Evolutionary conservation across 2,888 invertebrate genomes (phyloP).

Genomic region (Drosophila silvestris): DNA sequence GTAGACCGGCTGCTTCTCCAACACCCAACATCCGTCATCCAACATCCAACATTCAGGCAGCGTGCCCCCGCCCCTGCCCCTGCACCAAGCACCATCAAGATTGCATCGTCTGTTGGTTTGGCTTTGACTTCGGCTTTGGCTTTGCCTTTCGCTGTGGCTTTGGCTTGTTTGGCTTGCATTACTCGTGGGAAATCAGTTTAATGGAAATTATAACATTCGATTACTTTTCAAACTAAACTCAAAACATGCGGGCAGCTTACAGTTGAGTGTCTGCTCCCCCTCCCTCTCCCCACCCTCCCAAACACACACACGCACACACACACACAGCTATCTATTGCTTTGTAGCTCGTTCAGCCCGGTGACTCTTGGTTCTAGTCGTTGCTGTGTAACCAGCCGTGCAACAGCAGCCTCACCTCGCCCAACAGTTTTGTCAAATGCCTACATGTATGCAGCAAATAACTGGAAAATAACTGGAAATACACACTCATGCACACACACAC

Average conservation of each 20-base stretch:
- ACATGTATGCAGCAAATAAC: conserved; percentile 61
- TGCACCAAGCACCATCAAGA: conserved; percentile 54
- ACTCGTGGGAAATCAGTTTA: conserved; percentile 79
- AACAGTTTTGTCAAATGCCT: conserved; percentile 60
- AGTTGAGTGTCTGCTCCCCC: neutral
- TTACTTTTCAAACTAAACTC: conserved; percentile 74
- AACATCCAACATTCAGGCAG: conserved; percentile 2
- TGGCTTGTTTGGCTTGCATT: conserved; percentile 61
- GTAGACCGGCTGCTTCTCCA: neutral
- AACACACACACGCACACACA: neutral
- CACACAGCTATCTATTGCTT: neutral
- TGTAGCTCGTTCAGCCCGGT: neutral
- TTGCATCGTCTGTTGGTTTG: conserved; percentile 64
- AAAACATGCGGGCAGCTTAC: conserved; percentile 29
- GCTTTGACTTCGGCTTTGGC: conserved; percentile 10
- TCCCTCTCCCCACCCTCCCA: neutral
- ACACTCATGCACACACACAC: neutral
- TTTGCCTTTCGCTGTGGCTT: conserved; percentile 12
- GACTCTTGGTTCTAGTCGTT: neutral
- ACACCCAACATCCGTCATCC: conserved; percentile 6
- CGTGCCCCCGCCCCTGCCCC: neutral
- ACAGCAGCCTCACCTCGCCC: conserved; percentile 22
- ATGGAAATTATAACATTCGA: conserved; percentile 81
- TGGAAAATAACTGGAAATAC: conserved; percentile 19
- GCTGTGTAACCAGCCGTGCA: conserved; percentile 49